Evolutionary conservation across 2,113 vertebrate genomes (phyloP).

Genomic region (Hiodon tergisus): DNA sequence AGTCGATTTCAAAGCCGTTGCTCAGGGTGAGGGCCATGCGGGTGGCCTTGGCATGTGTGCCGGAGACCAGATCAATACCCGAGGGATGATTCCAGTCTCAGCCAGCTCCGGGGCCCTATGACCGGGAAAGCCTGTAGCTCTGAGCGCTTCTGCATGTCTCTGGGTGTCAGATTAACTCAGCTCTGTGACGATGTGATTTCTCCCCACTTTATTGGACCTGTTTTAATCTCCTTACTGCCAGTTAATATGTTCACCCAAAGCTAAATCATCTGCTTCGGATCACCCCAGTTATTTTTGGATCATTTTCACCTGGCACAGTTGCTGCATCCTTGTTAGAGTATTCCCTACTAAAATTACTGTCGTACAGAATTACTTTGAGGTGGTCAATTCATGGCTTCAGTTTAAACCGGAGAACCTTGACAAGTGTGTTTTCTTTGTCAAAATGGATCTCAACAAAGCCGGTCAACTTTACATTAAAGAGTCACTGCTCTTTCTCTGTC

Average conservation of each 20-base stretch:
- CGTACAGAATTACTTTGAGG: neutral
- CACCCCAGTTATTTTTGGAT: neutral
- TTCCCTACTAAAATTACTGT: too few relatives aligned
- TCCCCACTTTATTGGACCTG: neutral
- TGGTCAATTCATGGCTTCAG: neutral
- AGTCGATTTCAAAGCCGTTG: too few relatives aligned
- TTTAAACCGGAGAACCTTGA: too few relatives aligned
- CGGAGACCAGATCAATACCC: neutral
- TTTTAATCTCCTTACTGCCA: constrained; percentile 17
- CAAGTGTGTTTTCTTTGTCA: too few relatives aligned
- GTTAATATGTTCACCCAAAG: constrained; percentile 7
- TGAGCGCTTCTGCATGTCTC: constrained; percentile 2
- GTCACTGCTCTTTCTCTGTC: too few relatives aligned
- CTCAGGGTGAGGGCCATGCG: neutral
- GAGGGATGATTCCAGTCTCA: neutral
- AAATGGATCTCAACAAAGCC: too few relatives aligned
- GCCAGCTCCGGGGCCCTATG: neutral
- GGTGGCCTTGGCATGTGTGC: neutral
- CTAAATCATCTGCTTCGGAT: neutral
- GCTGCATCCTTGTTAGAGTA: neutral
- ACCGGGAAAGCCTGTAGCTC: too few relatives aligned
- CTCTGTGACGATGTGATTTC: neutral
- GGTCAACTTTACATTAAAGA: too few relatives aligned
- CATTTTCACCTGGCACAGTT: neutral
- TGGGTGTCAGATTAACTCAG: constrained; percentile 7